A percentile compares a stretch with the other conserved stretches of the same genome.
These are phyloP conservation scores for Cephus nigrinus DNA, from an alignment of 2,888 invertebrate species.

Conservation along the genomic window DNA sequence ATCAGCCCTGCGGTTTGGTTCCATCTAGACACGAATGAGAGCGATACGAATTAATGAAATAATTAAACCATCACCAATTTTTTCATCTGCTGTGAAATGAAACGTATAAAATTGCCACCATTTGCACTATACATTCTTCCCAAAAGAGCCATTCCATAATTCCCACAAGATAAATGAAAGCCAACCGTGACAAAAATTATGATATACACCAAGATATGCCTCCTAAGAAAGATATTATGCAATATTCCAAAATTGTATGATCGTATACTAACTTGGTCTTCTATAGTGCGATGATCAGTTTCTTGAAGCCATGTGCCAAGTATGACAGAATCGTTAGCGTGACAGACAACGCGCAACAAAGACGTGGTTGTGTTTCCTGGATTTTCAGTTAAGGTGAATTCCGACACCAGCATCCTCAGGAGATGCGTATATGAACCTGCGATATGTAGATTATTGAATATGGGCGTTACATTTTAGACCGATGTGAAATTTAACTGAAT, in stretches of 20 bases:
- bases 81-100: neutral
- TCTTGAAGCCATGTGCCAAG: constrained; percentile 96
- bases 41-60: constrained; percentile 23
- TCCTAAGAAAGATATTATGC: neutral
- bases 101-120: neutral
- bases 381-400: constrained; percentile 94
- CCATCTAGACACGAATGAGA: constrained; percentile 74
- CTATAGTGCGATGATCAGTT: constrained; percentile 95
- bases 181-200: neutral
- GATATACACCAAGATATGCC: neutral
- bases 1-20: constrained; percentile 84
- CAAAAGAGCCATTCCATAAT: neutral
- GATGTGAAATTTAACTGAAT: neutral
- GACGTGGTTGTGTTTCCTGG: constrained; percentile 92
- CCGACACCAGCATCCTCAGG: constrained; percentile 90
- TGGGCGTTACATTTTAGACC: neutral
- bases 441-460: neutral
- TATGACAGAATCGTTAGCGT: constrained; percentile 90
- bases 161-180: neutral
- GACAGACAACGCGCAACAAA: constrained; percentile 82
- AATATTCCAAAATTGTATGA: neutral
- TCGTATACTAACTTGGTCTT: constrained; percentile 85
- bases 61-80: constrained; percentile 6
- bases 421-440: constrained; percentile 85
- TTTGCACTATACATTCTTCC: neutral